Evolutionary conservation across 2,888 invertebrate species (phyloP), one percentile per base, ranked within the genome.

Genomic region (Eucriotettix oculatus): DNA sequence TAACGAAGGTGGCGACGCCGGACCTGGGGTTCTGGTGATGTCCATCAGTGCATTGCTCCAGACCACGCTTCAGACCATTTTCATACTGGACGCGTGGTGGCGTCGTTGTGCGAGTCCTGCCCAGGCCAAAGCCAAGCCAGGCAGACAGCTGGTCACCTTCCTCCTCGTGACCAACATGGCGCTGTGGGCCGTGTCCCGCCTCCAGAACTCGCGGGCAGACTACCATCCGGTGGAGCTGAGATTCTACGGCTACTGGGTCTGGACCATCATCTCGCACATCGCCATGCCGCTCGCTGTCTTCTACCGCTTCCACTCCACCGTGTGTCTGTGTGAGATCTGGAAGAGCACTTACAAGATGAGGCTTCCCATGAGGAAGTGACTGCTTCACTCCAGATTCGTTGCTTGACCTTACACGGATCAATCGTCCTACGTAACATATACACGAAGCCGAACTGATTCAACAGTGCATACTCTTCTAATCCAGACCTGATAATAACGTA

Each of bases 241-340:
- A 69, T 94, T 94, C 74, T 93, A 91, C 69, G 93, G 93, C 0
- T 76, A 90, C 52, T 92, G 91, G 92, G 92, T 92, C 43, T 95
- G 94, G 94, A 92, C 93, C 14, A 92, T 95, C 62, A 93, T 95
- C 62, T 92, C 91, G 0, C 93, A 94, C 70, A 90, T 95, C 1
- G 91, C 91, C 1, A 91, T 93, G 86, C 95, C 94, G 0, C 68
- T 82, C 56, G 92, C 92, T 1, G 94, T 95, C 63, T 94, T 94
- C 75, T 95, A 93, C 75, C 80, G 94, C 62, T 95, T 95, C 74
- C 94, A 95, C 71, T 93, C 92, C 55, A 93, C 95, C 0, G 94
- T 95, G 1, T 95, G 95, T 71, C 78, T 96, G 61, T 94, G 94
- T 73, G 95, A 95, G 75, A 92, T 96, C 68, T 96, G 95, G 96